Conservation (phyloP, 2,113 vertebrate genomes). For the Lycocorax pyrrhopterus region DNA sequence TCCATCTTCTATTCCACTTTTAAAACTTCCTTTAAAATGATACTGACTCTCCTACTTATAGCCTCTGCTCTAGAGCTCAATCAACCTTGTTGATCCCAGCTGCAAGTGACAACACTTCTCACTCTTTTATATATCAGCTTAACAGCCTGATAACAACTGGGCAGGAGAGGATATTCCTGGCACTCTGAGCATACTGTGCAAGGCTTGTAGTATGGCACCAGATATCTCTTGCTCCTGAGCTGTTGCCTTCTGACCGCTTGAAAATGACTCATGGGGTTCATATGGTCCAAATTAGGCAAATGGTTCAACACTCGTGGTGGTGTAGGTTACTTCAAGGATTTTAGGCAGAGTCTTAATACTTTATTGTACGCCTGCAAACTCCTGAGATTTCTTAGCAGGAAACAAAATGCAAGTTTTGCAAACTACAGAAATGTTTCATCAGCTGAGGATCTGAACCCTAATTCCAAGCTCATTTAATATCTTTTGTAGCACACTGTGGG, state of each 20-base stretch:
- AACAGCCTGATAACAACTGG: constrained; percentile 48
- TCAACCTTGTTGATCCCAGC: constrained; percentile 28
- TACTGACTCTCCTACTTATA: neutral
- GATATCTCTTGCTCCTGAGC: neutral
- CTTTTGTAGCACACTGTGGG: neutral
- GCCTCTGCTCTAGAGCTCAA: neutral
- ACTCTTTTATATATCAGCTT: constrained; percentile 48
- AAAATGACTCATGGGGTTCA: neutral
- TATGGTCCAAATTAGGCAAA: neutral
- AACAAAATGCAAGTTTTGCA: neutral
- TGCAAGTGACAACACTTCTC: constrained; percentile 56
- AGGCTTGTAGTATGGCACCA: neutral
- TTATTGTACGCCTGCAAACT: neutral
- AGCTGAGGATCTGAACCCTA: neutral
- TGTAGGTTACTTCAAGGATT: neutral
- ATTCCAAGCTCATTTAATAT: neutral
- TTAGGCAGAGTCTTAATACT: neutral
- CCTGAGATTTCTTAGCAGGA: neutral
- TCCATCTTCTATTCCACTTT: neutral
- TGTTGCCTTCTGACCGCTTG: neutral
- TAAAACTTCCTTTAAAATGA: neutral
- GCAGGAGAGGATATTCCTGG: constrained; percentile 17
- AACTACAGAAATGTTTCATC: neutral
- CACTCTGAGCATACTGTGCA: neutral
- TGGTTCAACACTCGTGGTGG: neutral